Evolutionary conservation across 2,888 invertebrate genomes (phyloP).

Genomic region (Drosophila heteroneura): DNA sequence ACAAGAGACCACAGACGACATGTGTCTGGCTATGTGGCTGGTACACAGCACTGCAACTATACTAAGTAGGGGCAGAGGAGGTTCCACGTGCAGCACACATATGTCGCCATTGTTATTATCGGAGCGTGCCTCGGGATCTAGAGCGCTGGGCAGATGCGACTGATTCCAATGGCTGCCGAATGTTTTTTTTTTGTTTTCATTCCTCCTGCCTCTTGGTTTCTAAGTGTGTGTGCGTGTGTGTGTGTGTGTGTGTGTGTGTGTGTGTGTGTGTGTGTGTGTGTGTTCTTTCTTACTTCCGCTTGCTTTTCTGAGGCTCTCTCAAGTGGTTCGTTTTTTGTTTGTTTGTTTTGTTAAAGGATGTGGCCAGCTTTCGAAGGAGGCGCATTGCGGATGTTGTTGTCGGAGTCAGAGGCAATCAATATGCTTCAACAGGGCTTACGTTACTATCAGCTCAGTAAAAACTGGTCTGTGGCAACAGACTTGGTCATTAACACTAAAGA

Average conservation of each 20-base stretch:
- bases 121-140: slow-evolving; percentile 44
- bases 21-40: slow-evolving; percentile 25
- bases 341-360: slow-evolving; percentile 49
- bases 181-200: slow-evolving; percentile 38
- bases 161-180: slow-evolving; percentile 38
- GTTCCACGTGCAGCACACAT: slow-evolving; percentile 54
- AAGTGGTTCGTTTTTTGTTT: slow-evolving; percentile 43
- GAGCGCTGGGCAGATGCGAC: slow-evolving; percentile 48
- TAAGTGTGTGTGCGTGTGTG: background rate
- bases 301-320: slow-evolving; percentile 42
- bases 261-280: slow-evolving; percentile 1
- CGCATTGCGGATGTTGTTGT: slow-evolving; percentile 4
- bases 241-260: slow-evolving; percentile 1
- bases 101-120: slow-evolving; percentile 52
- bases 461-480: background rate
- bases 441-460: background rate
- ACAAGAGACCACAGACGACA: slow-evolving; percentile 35
- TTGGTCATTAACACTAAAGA: background rate
- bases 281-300: slow-evolving; percentile 65
- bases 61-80: slow-evolving; percentile 17
- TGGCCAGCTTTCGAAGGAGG: background rate
- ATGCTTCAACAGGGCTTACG: slow-evolving; percentile 2
- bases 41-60: background rate
- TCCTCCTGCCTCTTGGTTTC: slow-evolving; percentile 7
- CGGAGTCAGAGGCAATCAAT: slow-evolving; percentile 17